These are phyloP conservation scores for Myiagra hebetior DNA, from an alignment of 2,113 vertebrate genomes.

Conservation along the genomic window DNA sequence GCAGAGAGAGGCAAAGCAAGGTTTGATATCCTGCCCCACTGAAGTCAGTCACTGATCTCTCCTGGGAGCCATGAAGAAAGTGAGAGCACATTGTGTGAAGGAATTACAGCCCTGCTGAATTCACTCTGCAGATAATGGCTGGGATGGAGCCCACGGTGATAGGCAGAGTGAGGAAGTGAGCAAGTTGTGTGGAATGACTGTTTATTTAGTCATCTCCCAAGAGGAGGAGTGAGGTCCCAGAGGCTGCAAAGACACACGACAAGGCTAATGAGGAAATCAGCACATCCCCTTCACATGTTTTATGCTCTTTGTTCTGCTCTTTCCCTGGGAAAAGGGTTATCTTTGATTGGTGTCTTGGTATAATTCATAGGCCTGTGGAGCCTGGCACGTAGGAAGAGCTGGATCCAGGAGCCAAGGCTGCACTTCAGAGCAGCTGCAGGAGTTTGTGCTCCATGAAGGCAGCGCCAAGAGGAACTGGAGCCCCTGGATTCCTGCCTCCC, in stretches of 20 bases:
- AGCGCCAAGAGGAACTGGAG: background rate
- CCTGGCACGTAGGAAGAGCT: rapidly evolving
- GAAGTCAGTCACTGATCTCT: background rate
- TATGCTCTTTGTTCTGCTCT: background rate
- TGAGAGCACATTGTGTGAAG: background rate
- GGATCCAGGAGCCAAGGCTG: background rate
- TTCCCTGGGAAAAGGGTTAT: background rate
- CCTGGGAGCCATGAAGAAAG: background rate
- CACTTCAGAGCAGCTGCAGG: background rate
- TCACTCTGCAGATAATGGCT: background rate
- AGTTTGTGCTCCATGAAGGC: rapidly evolving
- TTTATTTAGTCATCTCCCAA: background rate
- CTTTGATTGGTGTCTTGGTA: background rate
- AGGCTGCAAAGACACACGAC: background rate
- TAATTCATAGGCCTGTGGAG: background rate
- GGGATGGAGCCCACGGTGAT: background rate
- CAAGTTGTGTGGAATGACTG: background rate
- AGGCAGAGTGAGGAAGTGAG: background rate
- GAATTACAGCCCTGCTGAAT: background rate
- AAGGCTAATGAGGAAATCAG: background rate
- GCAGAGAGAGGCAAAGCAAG: background rate
- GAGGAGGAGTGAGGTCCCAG: background rate
- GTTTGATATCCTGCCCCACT: background rate
- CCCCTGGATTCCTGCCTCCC: background rate
- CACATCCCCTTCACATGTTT: background rate